phyloP scores from a whole-genome alignment of 1,140 invertebrate species.

The Antheraea mylitta region DNA sequence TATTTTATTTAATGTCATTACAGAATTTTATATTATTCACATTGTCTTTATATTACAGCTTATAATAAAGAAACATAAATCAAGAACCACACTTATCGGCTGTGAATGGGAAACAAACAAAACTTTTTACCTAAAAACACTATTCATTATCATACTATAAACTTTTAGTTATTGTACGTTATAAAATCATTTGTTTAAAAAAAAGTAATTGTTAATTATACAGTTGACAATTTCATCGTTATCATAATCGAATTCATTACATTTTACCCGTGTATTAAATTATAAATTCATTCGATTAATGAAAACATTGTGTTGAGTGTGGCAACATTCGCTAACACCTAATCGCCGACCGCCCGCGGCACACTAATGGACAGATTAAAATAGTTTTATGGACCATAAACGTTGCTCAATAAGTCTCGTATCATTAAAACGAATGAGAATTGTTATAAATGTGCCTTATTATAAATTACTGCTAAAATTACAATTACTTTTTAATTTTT shows the following conservation, averaged over 20 bases:
- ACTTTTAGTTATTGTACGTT: too few relatives aligned
- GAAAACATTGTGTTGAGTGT: slow-evolving; percentile 10
- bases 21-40: too few relatives aligned
- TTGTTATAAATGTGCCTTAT: not conserved
- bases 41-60: too few relatives aligned
- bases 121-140: too few relatives aligned
- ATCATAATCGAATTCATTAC: not conserved
- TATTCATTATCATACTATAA: too few relatives aligned
- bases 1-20: too few relatives aligned
- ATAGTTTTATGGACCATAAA: slow-evolving; percentile 62
- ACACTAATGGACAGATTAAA: slow-evolving; percentile 62
- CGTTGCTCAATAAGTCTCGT: slow-evolving; percentile 30
- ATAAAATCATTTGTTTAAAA: too few relatives aligned
- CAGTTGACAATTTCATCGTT: not conserved
- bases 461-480: not conserved
- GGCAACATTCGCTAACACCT: slow-evolving; percentile 32
- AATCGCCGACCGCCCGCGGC: slow-evolving; percentile 51
- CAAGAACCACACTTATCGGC: too few relatives aligned
- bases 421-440: slow-evolving; percentile 7
- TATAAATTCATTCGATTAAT: slow-evolving; percentile 5
- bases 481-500: not conserved
- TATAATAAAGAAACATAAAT: too few relatives aligned
- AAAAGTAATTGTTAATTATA: too few relatives aligned
- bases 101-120: too few relatives aligned
- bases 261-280: not conserved